A percentile compares a stretch with the other conserved stretches of the same genome.
Evolutionary conservation across 2,797 vertebrate species (phyloP).

Genomic region (Scleropages formosus): DNA sequence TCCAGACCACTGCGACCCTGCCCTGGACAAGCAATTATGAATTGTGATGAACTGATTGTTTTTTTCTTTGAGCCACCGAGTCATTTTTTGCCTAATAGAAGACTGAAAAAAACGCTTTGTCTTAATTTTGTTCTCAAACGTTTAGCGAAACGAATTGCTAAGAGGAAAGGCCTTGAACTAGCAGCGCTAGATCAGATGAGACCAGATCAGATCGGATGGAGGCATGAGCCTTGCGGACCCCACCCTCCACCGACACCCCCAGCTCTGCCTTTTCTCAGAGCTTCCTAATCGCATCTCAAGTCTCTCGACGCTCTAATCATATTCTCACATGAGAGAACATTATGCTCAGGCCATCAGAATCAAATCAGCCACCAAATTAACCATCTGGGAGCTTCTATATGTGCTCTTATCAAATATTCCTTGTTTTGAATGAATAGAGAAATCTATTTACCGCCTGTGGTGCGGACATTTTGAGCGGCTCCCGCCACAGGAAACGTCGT

Average conservation of each 20-base stretch:
- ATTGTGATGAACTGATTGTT: neutral
- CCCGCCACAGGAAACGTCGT: neutral
- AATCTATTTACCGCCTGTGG: constrained; percentile 39
- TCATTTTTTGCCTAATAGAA: neutral
- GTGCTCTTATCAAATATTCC: constrained; percentile 44
- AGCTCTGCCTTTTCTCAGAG: constrained; percentile 18
- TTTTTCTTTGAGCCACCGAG: neutral
- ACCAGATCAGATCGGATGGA: neutral
- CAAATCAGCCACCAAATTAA: constrained; percentile 71
- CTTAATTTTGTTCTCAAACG: neutral
- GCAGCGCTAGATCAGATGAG: neutral
- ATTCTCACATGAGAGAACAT: constrained; percentile 71
- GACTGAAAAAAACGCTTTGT: neutral
- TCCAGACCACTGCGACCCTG: too few species aligned
- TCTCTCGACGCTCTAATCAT: constrained; percentile 60
- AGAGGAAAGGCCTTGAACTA: neutral
- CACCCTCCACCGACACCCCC: constrained; percentile 13
- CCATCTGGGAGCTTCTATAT: constrained; percentile 42
- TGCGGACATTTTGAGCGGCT: neutral
- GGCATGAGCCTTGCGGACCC: constrained; percentile 22
- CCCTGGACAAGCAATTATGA: too few species aligned
- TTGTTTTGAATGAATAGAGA: constrained; percentile 42
- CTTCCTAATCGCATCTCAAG: constrained; percentile 44
- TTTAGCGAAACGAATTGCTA: constrained; percentile 3
- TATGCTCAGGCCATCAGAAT: constrained; percentile 70